Evolutionary conservation across 2,113 vertebrate genomes (phyloP), one percentile per base, ranked within the genome.

Genomic region (Sarotherodon lohbergeri): DNA sequence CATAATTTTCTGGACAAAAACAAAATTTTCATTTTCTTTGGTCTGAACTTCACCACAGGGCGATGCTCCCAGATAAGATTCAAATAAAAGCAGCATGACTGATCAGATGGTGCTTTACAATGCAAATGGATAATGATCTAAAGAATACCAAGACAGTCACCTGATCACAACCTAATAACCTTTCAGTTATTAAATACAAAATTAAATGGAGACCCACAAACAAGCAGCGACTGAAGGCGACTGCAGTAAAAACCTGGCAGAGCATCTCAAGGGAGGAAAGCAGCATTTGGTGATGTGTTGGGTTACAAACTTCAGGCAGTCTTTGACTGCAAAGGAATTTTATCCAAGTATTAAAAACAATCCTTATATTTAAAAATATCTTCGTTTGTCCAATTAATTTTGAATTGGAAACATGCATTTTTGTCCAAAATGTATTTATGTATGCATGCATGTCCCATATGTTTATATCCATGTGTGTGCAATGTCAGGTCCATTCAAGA

Each of bases 121-220:
- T 48, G 22, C 22, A 73, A 73, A 46, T 27, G 68, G n/a, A 16
- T 46, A 43, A 71, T 71, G 66, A 46, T 43, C n/a, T 16, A 71
- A 71, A 24, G n/a, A 43, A 43, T 43, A 73, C 13, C 68, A 73
- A 73, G 68, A 27, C 22, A 73, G 68, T 73, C 0, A 10, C 68
- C 68, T 16, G 39, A 46, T 73, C 41, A 27, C 68, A 73, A 46
- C 68, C 41, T 17, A 73, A 46, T 27, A 73, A 46, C 13, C 14
- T 73, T 73, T 73, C 22, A 73, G 41, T 73, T 73, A 73, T 48
- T 29, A 73, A 73, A 73, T 10, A 29, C 22, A 48, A 73, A 73
- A 17, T 16, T 46, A 27, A 73, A 73, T 17, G 68, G 41, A 73
- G 22, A 48, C 14, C 68, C 41, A 73, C 68, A 73, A 73, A 73